phyloP scores from a whole-genome alignment of 1,140 invertebrate species.

The Brachionus rotundiformis region DNA sequence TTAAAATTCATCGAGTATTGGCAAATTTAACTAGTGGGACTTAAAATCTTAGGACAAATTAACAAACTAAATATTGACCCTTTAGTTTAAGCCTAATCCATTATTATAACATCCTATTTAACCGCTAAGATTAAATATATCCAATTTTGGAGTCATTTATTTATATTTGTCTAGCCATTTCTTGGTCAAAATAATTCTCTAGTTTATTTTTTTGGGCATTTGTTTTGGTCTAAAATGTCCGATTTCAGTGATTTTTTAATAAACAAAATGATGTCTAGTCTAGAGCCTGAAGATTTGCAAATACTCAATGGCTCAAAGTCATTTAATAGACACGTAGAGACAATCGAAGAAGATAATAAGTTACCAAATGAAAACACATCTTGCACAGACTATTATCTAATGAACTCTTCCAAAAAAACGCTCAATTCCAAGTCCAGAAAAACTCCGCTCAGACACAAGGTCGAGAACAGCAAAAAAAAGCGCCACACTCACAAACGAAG shows the following conservation, averaged over 20 bases:
- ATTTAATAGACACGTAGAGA: constrained; percentile 20
- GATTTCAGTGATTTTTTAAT: constrained; percentile 23
- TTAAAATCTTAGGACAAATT: constrained; percentile 12
- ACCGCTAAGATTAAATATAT: constrained; percentile 1
- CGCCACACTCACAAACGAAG: not conserved
- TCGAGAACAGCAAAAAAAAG: constrained; percentile 7
- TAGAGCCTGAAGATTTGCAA: constrained; percentile 17
- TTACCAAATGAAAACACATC: not conserved
- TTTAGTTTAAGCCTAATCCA: constrained; percentile 7
- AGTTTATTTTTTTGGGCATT: not conserved
- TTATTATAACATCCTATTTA: constrained; percentile 8
- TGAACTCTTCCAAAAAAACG: not conserved
- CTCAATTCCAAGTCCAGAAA: not conserved
- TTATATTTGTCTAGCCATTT: constrained; percentile 10
- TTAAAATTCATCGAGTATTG: not conserved
- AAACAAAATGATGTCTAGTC: constrained; percentile 34
- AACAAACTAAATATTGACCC: constrained; percentile 21
- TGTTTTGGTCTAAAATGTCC: not conserved
- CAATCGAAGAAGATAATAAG: constrained; percentile 21
- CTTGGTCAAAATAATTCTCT: not conserved
- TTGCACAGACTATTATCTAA: not conserved
- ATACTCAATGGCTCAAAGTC: constrained; percentile 18
- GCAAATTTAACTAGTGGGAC: not conserved
- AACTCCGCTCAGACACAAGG: not conserved
- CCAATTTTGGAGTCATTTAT: constrained; percentile 21